Evolutionary conservation across 2,797 vertebrate species (phyloP).

Genomic region (Capromys pilorides): DNA sequence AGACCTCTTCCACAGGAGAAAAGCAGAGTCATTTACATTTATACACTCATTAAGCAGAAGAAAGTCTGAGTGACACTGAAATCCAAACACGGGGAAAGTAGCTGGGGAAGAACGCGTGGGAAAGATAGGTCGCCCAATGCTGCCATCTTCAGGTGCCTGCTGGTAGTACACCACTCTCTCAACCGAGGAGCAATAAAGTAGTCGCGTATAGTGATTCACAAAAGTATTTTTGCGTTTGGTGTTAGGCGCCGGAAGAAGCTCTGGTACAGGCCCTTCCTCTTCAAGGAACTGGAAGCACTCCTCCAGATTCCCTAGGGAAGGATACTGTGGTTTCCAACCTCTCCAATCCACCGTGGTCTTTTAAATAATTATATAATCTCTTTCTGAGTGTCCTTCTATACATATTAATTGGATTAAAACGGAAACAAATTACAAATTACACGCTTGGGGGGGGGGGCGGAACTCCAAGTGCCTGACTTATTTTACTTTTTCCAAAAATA

Average conservation of each 20-base stretch:
- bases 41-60: conserved; percentile 64
- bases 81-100: conserved; percentile 61
- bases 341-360: background rate
- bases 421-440: too few species aligned
- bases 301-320: background rate
- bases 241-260: background rate
- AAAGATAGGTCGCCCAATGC: conserved; percentile 85
- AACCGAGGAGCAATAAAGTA: background rate
- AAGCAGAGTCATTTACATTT: conserved; percentile 69
- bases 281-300: background rate
- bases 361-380: background rate
- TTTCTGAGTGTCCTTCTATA: background rate
- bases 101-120: background rate
- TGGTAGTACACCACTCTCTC: conserved; percentile 47
- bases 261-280: background rate
- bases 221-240: background rate
- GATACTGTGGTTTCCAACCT: background rate
- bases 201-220: background rate
- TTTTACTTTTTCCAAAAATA: background rate
- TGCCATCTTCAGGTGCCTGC: conserved; percentile 86
- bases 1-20: conserved; percentile 54
- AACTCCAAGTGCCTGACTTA: background rate
- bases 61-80: conserved; percentile 79
- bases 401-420: background rate
- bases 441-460: background rate